Percentiles rank a stretch among this genome's conserved stretches.
phyloP scores from a whole-genome alignment of 1,140 invertebrate species.

The Acyrthosiphon pisum region DNA sequence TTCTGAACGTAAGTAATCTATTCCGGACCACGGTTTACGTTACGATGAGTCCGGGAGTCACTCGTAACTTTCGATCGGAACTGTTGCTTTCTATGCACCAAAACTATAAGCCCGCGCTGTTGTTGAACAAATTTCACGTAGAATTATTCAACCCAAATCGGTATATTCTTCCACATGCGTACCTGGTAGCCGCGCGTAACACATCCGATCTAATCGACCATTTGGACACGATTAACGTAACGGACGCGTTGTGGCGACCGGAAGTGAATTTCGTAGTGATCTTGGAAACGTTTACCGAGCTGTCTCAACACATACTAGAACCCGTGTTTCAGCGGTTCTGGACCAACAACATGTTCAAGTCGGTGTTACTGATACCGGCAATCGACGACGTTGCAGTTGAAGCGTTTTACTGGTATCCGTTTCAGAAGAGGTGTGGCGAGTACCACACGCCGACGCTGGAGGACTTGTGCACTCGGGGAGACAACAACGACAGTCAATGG shows the following conservation, averaged over 20 bases:
- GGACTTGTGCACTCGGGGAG: background rate
- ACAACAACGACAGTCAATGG: background rate
- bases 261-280: background rate
- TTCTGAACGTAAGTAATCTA: background rate
- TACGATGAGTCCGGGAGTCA: background rate
- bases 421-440: background rate
- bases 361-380: background rate
- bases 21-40: background rate
- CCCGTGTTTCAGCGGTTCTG: background rate
- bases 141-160: background rate
- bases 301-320: background rate
- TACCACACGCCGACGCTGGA: background rate
- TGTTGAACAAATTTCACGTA: background rate
- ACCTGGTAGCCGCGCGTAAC: background rate
- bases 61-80: background rate
- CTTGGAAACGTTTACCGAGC: background rate
- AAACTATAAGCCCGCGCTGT: background rate
- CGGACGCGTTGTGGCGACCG: constrained; percentile 4
- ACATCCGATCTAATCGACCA: background rate
- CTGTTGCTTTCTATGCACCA: background rate
- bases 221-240: constrained; percentile 24
- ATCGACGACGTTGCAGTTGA: background rate
- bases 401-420: constrained; percentile 30
- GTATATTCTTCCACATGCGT: background rate
- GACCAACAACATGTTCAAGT: background rate